Percentiles rank a stretch among this genome's conserved stretches.
Conservation (phyloP, 2,888 invertebrate genomes). For the Ditula angustiorana region DNA sequence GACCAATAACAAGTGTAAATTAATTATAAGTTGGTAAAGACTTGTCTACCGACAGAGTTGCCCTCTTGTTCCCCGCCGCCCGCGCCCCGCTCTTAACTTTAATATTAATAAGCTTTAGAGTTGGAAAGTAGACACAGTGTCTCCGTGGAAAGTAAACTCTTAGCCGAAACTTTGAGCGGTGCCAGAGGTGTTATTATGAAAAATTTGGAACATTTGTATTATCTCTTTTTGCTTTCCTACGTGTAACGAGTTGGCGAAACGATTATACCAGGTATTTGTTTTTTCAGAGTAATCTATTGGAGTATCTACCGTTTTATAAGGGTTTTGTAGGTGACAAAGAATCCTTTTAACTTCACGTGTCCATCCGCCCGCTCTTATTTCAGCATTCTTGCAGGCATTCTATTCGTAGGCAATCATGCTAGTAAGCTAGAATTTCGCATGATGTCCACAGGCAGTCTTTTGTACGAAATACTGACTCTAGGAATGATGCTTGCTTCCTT, state of each 20-base stretch:
- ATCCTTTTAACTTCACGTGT: no score
- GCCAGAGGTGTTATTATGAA: slow-evolving; percentile 3
- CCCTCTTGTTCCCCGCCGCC: slow-evolving; percentile 49
- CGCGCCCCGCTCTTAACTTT: slow-evolving; percentile 52
- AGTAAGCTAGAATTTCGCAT: no score
- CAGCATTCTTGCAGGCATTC: no score
- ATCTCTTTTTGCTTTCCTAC: slow-evolving; percentile 4
- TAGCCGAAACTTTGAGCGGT: slow-evolving; percentile 11
- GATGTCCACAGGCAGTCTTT: no score
- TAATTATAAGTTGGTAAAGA: slow-evolving; percentile 58
- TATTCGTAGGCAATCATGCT: no score
- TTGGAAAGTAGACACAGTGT: slow-evolving; percentile 44
- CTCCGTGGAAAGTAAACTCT: slow-evolving; percentile 29
- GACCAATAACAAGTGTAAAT: slow-evolving; percentile 58
- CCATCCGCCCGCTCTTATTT: no score
- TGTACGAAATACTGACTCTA: no score
- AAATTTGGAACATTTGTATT: slow-evolving; percentile 22
- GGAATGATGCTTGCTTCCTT: no score
- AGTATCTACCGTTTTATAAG: no score
- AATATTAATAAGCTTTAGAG: slow-evolving; percentile 59
- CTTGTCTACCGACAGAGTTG: slow-evolving; percentile 48
- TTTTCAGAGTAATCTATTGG: no score
- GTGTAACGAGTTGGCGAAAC: slow-evolving; percentile 10
- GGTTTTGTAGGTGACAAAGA: no score
- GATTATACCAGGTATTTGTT: neutral